Base-by-base conservation (phyloP, 2,797 vertebrate species). In the Brachyrhaphis roseni region DNA sequence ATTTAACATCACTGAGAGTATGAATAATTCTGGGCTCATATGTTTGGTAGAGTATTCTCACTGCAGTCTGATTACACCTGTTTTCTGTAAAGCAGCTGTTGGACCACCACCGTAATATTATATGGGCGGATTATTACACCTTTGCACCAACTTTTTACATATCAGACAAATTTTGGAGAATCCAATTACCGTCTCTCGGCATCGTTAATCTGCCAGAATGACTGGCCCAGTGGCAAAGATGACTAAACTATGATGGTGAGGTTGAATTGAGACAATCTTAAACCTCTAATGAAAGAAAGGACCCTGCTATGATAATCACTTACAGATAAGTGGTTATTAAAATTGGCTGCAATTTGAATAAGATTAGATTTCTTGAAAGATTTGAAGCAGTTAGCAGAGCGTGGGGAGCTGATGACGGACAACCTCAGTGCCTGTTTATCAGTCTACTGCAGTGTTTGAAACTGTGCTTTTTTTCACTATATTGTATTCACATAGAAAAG, bases 181-280 rank as follows among this genome's bases (percentile, higher is more conserved):
- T 77, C 78, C 76, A 64, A 51, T 75, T 68, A 53, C 64, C 36
- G 78, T 66, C 79, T 64, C 81, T 23, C 80, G 78, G 77, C 82
- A 72, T 31, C 36, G 8, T 80, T 78, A 55, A 77, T 66, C 75
- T 82, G 57, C 62, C 53, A 4, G 76, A 57, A 45, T 45, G 72
- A 92, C 82, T 45, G 72, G 91, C 82, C 84, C 87, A 84, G 78
- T 83, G n/a, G 10, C 51, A 16, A 68, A 81, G 82, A 90, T 70
- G 72, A 79, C 76, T 70, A 39, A 46, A 10, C 68, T 0, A 5
- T 72, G 31, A 75, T 16, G 81, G 51, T 77, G 78, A 51, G 10
- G 34, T 64, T 78, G 34, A 66, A 41, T 12, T 23, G 16, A 71
- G 36, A 68, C 16, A 10, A 74, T 47, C 49, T 71, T 1, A 70